Percentiles rank a stretch among this genome's conserved stretches.
Conservation (phyloP, 37 sponge, comb jelly and placozoan species). For the Theonella swinhoei region DNA sequence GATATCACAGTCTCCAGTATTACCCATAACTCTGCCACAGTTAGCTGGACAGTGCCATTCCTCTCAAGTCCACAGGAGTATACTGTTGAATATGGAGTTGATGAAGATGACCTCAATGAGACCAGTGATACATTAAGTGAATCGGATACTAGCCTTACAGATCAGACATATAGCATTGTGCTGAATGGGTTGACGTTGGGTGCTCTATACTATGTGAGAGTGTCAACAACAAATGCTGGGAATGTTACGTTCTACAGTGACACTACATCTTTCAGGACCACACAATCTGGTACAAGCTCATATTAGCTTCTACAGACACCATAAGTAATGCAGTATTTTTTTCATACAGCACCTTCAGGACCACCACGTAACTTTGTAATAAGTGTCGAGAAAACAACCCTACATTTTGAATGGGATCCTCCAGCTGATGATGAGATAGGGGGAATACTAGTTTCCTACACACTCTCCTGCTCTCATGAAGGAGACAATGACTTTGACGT, state of each 20-base stretch:
- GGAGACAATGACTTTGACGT: background rate
- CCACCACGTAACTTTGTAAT: background rate
- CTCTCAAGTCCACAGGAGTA: background rate
- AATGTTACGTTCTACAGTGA: background rate
- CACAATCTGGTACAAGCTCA: background rate
- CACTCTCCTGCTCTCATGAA: background rate
- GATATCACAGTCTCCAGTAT: background rate
- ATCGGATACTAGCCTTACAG: background rate
- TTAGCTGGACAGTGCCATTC: background rate
- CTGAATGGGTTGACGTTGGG: background rate
- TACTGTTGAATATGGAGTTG: background rate
- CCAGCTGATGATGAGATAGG: background rate
- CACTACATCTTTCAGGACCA: background rate
- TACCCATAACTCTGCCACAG: background rate
- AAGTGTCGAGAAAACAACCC: background rate
- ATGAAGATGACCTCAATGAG: background rate
- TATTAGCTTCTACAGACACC: too few relatives aligned
- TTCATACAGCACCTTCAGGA: background rate
- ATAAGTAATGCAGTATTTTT: too few relatives aligned
- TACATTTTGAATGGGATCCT: background rate
- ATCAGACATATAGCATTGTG: background rate
- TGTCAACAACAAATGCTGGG: background rate
- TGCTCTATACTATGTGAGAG: background rate
- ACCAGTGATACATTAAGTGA: background rate
- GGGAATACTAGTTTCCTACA: background rate